Evolutionary conservation across 2,888 invertebrate species (phyloP).

Genomic region (Xanthia icteritia): DNA sequence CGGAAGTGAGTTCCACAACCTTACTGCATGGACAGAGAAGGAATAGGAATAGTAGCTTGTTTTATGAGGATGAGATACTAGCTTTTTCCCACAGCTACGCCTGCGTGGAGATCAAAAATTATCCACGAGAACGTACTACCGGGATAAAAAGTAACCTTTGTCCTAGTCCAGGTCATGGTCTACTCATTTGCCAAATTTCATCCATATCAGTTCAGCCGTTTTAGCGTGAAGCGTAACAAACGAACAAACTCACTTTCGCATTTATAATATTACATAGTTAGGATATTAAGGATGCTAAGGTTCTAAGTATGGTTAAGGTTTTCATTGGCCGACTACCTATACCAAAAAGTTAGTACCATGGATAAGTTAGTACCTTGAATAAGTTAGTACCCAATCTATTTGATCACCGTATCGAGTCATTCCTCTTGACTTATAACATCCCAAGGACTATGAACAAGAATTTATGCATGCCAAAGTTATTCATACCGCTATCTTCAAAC

Average conservation of each 20-base stretch:
- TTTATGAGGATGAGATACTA: no score
- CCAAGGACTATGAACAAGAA: slow-evolving; percentile 48
- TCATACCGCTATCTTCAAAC: slow-evolving; percentile 56
- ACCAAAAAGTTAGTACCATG: neutral
- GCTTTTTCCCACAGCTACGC: neutral
- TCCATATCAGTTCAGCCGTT: no score
- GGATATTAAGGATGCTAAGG: neutral
- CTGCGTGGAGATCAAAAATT: no score
- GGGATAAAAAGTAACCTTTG: no score
- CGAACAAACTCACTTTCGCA: neutral
- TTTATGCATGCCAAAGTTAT: slow-evolving; percentile 61
- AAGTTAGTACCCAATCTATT: slow-evolving; percentile 40
- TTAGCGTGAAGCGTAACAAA: no score
- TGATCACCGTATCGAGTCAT: slow-evolving; percentile 44
- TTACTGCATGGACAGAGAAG: no score
- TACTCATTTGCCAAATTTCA: no score
- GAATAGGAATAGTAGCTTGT: no score
- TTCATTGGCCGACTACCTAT: neutral
- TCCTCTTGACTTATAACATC: slow-evolving; percentile 54
- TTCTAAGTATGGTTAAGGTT: neutral
- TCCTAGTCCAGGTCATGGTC: no score
- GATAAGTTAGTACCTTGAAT: slow-evolving; percentile 3
- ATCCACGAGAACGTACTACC: no score
- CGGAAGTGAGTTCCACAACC: no score
- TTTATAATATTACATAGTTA: neutral